Conservation (phyloP, 2,888 invertebrate species). For the Dorcus parallelipipedus region DNA sequence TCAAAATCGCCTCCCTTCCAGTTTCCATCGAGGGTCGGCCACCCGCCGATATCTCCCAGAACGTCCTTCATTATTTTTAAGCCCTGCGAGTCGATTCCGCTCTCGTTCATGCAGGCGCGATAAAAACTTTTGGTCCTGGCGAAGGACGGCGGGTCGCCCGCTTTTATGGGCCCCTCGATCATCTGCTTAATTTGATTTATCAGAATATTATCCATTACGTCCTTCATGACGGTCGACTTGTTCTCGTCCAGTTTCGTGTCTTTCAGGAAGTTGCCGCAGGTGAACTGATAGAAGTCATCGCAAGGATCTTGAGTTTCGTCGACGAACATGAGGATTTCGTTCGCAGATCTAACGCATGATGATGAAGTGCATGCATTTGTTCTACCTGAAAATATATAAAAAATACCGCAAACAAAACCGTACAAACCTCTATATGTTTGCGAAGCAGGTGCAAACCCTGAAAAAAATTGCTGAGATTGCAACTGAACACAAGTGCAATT, state of each 20-base stretch:
- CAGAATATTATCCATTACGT: constrained; percentile 17
- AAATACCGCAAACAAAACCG: no score
- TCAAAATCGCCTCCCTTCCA: constrained; percentile 48
- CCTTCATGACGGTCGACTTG: constrained; percentile 16
- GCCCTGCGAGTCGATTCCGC: constrained; percentile 36
- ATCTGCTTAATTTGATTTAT: constrained; percentile 27
- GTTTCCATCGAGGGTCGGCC: constrained; percentile 54
- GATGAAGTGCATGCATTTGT: constrained; percentile 24
- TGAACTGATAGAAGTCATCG: constrained; percentile 30
- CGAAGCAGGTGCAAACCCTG: no score
- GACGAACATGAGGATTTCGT: constrained; percentile 27
- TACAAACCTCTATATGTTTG: no score
- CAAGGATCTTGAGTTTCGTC: constrained; percentile 26
- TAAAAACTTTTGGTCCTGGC: constrained; percentile 28
- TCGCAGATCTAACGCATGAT: constrained; percentile 28
- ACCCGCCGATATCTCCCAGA: constrained; percentile 55
- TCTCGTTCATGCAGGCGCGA: constrained; percentile 42
- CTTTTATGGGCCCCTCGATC: constrained; percentile 25
- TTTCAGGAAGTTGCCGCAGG: constrained; percentile 27
- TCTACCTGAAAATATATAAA: constrained; percentile 15
- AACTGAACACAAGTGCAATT: neutral
- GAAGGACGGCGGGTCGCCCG: constrained; percentile 24
- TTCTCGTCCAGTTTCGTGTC: constrained; percentile 21
- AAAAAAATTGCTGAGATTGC: no score
- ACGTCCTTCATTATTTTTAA: constrained; percentile 36